Conservation (phyloP, 2,888 invertebrate species). For the Tachina lurida region DNA sequence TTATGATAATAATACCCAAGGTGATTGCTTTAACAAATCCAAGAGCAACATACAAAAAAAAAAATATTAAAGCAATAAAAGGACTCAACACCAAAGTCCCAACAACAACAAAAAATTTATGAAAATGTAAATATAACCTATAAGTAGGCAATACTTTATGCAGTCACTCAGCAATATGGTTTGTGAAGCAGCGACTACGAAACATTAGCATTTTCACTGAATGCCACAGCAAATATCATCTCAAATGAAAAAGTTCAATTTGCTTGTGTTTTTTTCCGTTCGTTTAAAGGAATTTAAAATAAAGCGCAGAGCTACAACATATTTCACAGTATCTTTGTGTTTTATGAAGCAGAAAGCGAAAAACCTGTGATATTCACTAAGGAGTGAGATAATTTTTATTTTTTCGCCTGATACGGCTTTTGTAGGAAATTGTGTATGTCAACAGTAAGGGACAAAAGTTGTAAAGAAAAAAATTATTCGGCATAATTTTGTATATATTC, state of each 20-base stretch:
- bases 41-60: not conserved
- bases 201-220: conserved; percentile 1
- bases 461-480: not conserved
- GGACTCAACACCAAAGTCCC: not conserved
- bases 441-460: not conserved
- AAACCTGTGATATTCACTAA: not conserved
- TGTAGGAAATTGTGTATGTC: not conserved
- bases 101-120: conserved; percentile 62
- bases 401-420: not conserved
- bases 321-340: conserved; percentile 13
- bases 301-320: conserved; percentile 12
- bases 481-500: not conserved
- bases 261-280: no score
- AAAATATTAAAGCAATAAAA: conserved; percentile 13
- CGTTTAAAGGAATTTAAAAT: conserved; percentile 16
- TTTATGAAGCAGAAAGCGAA: conserved; percentile 41
- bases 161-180: conserved; percentile 14
- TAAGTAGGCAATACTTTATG: conserved; percentile 59
- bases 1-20: conserved; percentile 77
- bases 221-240: not conserved
- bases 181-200: not conserved
- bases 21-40: conserved; percentile 75
- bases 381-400: not conserved
- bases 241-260: not conserved
- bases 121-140: conserved; percentile 56